Percentiles rank a stretch among this genome's conserved stretches.
These are phyloP conservation scores for Phenganax subtilis DNA, from an alignment of 92 coral and sea anemone species.

Conservation along the genomic window DNA sequence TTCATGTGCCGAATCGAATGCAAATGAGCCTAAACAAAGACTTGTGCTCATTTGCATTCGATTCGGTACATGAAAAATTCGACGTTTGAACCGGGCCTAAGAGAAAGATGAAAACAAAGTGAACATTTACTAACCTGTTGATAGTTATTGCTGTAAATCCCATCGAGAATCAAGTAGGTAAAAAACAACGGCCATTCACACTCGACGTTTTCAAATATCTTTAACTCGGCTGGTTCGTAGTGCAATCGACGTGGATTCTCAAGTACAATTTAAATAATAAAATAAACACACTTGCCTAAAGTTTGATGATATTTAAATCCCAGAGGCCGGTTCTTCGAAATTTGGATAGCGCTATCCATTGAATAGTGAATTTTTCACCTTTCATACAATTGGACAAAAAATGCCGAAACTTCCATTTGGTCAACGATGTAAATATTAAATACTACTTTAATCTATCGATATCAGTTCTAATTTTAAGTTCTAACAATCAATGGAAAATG, in stretches of 20 bases:
- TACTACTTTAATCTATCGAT: too few species aligned
- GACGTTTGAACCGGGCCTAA: background rate
- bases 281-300: background rate
- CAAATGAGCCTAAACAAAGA: too few species aligned
- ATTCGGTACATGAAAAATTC: too few species aligned
- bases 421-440: too few species aligned
- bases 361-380: too few species aligned
- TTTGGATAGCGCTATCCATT: too few species aligned
- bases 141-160: slow-evolving; percentile 60
- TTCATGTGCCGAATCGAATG: too few species aligned
- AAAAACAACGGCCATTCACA: slow-evolving; percentile 98
- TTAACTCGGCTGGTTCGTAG: slow-evolving; percentile 97
- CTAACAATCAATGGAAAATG: too few species aligned
- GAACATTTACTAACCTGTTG: slow-evolving; percentile 62
- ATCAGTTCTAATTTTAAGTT: too few species aligned
- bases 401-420: too few species aligned
- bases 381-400: too few species aligned
- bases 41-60: too few species aligned
- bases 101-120: background rate
- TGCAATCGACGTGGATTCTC: slow-evolving; percentile 82
- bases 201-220: slow-evolving; percentile 92
- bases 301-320: background rate
- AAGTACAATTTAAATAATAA: background rate
- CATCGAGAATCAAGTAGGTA: slow-evolving; percentile 83
- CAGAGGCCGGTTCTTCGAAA: background rate